Base-by-base conservation (phyloP, 2,113 vertebrate genomes). In the Thinocorus orbignyianus region DNA sequence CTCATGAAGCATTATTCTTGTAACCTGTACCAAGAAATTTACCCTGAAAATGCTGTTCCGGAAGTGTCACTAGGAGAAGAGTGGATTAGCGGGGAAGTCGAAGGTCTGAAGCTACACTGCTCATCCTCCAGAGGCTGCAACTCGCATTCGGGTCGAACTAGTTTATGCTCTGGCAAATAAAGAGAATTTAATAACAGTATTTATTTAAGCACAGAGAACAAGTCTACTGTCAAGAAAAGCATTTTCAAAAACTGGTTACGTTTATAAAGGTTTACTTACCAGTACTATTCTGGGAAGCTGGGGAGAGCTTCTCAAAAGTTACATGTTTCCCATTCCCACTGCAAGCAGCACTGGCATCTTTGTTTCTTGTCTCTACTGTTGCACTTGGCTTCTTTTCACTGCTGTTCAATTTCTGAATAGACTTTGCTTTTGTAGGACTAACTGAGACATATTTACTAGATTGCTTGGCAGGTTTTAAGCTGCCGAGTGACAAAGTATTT, bases 51-150 rank as follows among this genome's bases (percentile, higher is more conserved):
- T 4, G 95, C 96, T 92, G 98, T 83, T 93, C 94, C 97, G 55
- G 98, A 99, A 52, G 96, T 94, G 58, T 99, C 99, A 96, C 99
- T 99, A 52, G 99, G 99, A 83, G 99, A 99, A 61, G 99, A 99
- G 96, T 99, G 99, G 78, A 98, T 99, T 35, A 99, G 97, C 26
- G 99, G 99, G 78, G 98, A 99, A 41, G 99, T 99, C 69, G 99
- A 99, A 33, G 99, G 99, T 96, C 99, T 98, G 97, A 99, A 99
- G 96, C 96, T 98, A 39, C 78, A 98, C 37, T 98, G 98, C 5
- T 98, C 98, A 39, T 98, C 98, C 71, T 99, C 98, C 52, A 88
- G 92, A 78, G 49, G 64, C 37, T 82, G 74, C 12, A 90, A 91
- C 86, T 80, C 57, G 48, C 33, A 91, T 51, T 97, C 97, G 66